Percentiles rank a stretch among this genome's conserved stretches.
Evolutionary conservation across 2,888 invertebrate species (phyloP).

Genomic region (Meghimatium bilineatum): DNA sequence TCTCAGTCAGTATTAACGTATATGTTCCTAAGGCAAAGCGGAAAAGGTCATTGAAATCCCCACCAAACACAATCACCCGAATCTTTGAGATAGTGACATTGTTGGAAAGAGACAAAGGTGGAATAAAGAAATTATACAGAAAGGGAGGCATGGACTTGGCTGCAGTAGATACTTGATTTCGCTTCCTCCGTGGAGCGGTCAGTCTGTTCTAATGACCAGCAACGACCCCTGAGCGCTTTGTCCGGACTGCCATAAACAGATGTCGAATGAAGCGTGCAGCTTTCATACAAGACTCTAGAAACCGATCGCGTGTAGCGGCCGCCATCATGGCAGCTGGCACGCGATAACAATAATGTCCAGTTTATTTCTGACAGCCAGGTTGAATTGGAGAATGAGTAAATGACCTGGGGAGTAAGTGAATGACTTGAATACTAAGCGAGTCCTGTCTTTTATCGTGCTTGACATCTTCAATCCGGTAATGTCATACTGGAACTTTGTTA

Average conservation of each 20-base stretch:
- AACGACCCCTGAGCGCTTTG: constrained; percentile 1
- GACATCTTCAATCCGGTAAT: too few relatives aligned
- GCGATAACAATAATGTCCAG: not conserved
- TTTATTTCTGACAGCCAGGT: not conserved
- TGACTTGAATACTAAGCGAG: not conserved
- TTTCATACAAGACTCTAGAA: not conserved
- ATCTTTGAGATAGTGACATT: too few relatives aligned
- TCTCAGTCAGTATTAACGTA: too few relatives aligned
- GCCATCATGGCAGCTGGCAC: not conserved
- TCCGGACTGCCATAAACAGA: not conserved
- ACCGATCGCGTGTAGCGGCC: not conserved
- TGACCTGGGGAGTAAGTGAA: not conserved
- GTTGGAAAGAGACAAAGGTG: too few relatives aligned
- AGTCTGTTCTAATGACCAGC: not conserved
- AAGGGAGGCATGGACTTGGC: too few relatives aligned
- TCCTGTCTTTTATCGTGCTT: not conserved
- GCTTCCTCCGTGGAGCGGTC: not conserved
- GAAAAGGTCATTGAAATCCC: too few relatives aligned
- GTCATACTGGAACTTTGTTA: too few relatives aligned
- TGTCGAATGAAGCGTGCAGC: not conserved
- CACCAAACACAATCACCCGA: too few relatives aligned
- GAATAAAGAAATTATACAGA: too few relatives aligned
- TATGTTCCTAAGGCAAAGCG: too few relatives aligned
- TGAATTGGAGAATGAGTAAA: not conserved
- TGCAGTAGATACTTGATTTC: not conserved